These are phyloP conservation scores for Tauraco hartlaubi DNA, from an alignment of 2,797 vertebrate species.

Conservation along the genomic window DNA sequence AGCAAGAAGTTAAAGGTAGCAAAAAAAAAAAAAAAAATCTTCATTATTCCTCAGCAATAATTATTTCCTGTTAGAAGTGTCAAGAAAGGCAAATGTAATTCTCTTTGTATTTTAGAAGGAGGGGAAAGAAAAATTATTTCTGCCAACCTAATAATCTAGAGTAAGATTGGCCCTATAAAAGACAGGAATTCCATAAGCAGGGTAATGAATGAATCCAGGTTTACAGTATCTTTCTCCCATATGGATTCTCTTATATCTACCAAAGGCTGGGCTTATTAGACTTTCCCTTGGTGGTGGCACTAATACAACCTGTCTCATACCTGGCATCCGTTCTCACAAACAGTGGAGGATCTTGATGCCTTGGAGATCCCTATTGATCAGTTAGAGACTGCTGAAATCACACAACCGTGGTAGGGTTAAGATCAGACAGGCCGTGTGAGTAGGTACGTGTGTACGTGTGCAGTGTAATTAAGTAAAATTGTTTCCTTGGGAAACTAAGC, in stretches of 20 bases:
- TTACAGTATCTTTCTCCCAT: constrained; percentile 7
- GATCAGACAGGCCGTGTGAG: background rate
- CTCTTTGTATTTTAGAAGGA: background rate
- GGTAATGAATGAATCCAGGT: background rate
- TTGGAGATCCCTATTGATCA: background rate
- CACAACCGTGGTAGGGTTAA: background rate
- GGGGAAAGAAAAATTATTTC: constrained; percentile 24
- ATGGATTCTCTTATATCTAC: background rate
- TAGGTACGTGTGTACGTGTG: background rate
- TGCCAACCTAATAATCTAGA: background rate
- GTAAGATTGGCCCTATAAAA: constrained; percentile 19
- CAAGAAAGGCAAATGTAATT: constrained; percentile 1
- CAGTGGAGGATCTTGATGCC: background rate
- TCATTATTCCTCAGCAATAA: background rate
- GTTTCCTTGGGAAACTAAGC: constrained; percentile 44
- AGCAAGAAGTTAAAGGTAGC: background rate
- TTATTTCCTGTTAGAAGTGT: constrained; percentile 4
- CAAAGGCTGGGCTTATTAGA: background rate
- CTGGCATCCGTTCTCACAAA: background rate
- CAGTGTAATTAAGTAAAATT: constrained; percentile 8
- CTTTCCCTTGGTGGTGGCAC: background rate
- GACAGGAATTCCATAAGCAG: background rate
- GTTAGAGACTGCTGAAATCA: background rate
- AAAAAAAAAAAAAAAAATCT: background rate
- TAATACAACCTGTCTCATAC: background rate